Conservation (phyloP, 2,888 invertebrate genomes). For the Epistrophe eligans region DNA sequence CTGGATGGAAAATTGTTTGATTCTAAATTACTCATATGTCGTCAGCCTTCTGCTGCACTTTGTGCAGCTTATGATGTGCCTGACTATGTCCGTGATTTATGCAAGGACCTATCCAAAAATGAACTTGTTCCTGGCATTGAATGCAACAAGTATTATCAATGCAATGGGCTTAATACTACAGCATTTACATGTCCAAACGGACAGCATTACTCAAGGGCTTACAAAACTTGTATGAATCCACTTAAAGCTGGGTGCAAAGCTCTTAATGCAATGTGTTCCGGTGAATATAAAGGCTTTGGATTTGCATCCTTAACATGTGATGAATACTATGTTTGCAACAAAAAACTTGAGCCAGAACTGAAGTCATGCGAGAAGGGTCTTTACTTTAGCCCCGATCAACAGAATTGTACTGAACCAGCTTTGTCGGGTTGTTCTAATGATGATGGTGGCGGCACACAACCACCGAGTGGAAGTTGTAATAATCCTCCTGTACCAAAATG, state of each 20-base stretch:
- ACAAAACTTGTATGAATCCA: conserved; percentile 67
- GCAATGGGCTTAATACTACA: conserved; percentile 58
- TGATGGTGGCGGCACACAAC: background rate
- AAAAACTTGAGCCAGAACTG: background rate
- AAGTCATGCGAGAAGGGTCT: conserved; percentile 51
- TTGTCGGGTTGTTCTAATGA: conserved; percentile 48
- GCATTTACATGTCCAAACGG: conserved; percentile 64
- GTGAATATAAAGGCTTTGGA: conserved; percentile 43
- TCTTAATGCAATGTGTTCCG: conserved; percentile 67
- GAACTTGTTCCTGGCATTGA: conserved; percentile 54
- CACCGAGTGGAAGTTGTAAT: conserved; percentile 8
- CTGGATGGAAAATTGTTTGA: conserved; percentile 38
- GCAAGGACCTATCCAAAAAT: background rate
- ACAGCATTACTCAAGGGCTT: conserved; percentile 75
- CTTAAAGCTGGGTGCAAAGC: conserved; percentile 72
- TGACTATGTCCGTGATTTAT: conserved; percentile 34
- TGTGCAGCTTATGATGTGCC: conserved; percentile 40
- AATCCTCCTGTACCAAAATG: conserved; percentile 29
- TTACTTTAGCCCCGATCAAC: conserved; percentile 47
- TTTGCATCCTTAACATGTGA: conserved; percentile 70
- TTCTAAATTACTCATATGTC: background rate
- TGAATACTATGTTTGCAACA: conserved; percentile 67
- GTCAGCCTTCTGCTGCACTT: background rate
- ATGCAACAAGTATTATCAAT: conserved; percentile 73
- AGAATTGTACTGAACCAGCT: conserved; percentile 40